Evolutionary conservation across 1,140 invertebrate species (phyloP).

Genomic region (Thereuonema tuberculata): DNA sequence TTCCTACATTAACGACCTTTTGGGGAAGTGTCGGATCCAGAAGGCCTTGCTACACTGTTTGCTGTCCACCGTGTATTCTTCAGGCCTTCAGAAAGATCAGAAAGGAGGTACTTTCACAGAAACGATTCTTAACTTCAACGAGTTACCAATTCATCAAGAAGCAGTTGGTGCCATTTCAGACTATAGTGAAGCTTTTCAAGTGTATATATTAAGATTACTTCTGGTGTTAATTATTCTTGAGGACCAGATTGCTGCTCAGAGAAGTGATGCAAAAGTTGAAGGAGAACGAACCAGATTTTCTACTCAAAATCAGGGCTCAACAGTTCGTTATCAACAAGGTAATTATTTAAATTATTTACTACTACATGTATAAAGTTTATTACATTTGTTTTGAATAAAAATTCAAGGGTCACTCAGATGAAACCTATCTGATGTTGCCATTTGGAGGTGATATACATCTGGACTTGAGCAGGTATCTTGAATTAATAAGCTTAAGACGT

Average conservation of each 20-base stretch:
- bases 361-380: too few species aligned
- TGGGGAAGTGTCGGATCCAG: constrained; percentile 71
- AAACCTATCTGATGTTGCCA: too few species aligned
- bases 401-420: too few species aligned
- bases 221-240: constrained; percentile 64
- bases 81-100: constrained; percentile 14
- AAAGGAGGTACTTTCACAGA: constrained; percentile 47
- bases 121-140: constrained; percentile 69
- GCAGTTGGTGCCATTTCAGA: constrained; percentile 38
- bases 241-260: constrained; percentile 42
- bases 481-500: too few species aligned
- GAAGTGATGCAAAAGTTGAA: neutral
- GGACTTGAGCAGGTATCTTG: too few species aligned
- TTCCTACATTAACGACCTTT: constrained; percentile 64
- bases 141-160: constrained; percentile 33
- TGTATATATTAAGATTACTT: constrained; percentile 55
- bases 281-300: neutral
- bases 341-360: constrained; percentile 45
- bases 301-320: neutral
- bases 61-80: constrained; percentile 51
- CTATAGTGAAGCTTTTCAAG: constrained; percentile 61
- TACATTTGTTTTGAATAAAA: too few species aligned
- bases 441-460: too few species aligned
- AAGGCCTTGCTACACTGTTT: constrained; percentile 76
- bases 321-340: constrained; percentile 19